Evolutionary conservation across 1,140 invertebrate genomes (phyloP).

Genomic region (Rhagoletis zephyria): DNA sequence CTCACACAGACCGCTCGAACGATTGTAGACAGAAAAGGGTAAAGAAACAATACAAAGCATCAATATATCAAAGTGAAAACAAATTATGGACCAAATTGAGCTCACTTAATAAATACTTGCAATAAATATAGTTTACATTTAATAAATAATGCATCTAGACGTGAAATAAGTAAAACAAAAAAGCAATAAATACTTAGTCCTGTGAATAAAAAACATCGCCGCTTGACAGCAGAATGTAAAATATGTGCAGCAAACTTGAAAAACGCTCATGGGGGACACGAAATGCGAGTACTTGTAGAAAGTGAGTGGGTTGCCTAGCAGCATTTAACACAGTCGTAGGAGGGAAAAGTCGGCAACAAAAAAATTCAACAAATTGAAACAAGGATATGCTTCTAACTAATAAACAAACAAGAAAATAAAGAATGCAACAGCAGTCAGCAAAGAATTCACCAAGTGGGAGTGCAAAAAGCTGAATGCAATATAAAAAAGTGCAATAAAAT

Average conservation of each 20-base stretch:
- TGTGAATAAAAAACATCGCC: background rate
- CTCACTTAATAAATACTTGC: background rate
- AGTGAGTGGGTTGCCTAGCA: background rate
- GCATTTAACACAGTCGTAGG: background rate
- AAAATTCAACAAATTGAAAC: conserved; percentile 39
- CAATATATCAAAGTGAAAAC: background rate
- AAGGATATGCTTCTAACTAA: conserved; percentile 41
- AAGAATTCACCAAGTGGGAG: conserved; percentile 34
- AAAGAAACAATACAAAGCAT: too few relatives aligned
- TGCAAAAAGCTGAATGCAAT: conserved; percentile 23
- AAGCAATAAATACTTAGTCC: background rate
- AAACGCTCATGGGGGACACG: background rate
- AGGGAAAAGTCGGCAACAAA: background rate
- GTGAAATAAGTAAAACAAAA: background rate
- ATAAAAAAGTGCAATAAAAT: conserved; percentile 22
- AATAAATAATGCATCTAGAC: background rate
- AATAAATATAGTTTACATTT: background rate
- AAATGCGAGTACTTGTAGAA: background rate
- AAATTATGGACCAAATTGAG: background rate
- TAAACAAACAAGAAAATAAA: conserved; percentile 35
- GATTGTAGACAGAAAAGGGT: too few relatives aligned
- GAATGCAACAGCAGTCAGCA: conserved; percentile 20
- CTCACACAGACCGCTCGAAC: too few relatives aligned
- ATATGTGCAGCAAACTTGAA: conserved; percentile 29
- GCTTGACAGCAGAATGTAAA: conserved; percentile 28